These are phyloP conservation scores for Halyomorpha halys DNA, from an alignment of 1,140 invertebrate genomes.

Conservation along the genomic window DNA sequence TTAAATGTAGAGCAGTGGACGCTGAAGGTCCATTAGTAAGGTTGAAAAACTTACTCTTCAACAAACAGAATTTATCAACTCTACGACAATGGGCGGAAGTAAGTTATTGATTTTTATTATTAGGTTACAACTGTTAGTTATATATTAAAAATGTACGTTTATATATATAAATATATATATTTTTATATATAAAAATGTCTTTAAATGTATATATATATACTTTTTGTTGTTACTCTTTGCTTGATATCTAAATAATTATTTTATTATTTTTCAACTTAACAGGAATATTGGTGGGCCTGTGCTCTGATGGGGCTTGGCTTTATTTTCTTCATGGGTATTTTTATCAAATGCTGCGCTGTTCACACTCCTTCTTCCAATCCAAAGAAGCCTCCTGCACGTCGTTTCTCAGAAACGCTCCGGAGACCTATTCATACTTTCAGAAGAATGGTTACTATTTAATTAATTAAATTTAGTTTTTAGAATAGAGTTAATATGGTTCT, in stretches of 20 bases:
- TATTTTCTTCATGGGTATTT: slow-evolving; percentile 93
- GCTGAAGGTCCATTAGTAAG: slow-evolving; percentile 93
- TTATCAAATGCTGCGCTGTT: slow-evolving; percentile 98
- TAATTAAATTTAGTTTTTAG: background rate
- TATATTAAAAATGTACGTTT: too few species aligned
- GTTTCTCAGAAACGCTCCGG: slow-evolving; percentile 75
- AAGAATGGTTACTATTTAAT: slow-evolving; percentile 52
- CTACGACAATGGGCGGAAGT: slow-evolving; percentile 81
- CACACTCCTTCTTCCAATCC: slow-evolving; percentile 97
- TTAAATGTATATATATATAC: background rate
- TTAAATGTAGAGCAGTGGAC: slow-evolving; percentile 93
- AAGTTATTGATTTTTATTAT: slow-evolving; percentile 32
- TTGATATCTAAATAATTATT: background rate
- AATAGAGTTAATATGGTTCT: too few species aligned
- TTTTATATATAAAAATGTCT: background rate
- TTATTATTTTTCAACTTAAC: slow-evolving; percentile 28
- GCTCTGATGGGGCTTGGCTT: slow-evolving; percentile 82
- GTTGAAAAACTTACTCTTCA: slow-evolving; percentile 93
- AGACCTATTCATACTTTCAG: slow-evolving; percentile 79
- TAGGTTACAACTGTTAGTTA: background rate
- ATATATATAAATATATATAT: too few species aligned
- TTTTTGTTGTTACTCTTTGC: background rate
- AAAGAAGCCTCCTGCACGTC: slow-evolving; percentile 73
- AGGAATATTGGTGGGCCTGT: slow-evolving; percentile 96
- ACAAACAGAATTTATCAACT: slow-evolving; percentile 74